These are phyloP conservation scores for Ursus arctos DNA, from an alignment of 2,113 vertebrate species.

Conservation along the genomic window DNA sequence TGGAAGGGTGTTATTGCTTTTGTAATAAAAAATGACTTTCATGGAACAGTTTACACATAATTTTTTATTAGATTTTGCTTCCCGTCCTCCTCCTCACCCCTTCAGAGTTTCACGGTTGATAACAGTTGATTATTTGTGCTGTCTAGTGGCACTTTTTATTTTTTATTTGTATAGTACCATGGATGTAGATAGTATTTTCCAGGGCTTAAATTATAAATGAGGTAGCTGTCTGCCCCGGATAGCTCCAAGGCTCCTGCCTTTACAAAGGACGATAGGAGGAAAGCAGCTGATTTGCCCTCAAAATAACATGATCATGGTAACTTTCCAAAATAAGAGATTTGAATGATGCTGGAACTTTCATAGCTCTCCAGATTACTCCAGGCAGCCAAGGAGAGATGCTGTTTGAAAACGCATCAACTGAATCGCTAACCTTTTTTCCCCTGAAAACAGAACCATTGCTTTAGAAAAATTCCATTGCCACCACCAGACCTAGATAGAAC, in stretches of 20 bases:
- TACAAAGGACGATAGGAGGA: constrained; percentile 41
- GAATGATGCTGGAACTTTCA: constrained; percentile 37
- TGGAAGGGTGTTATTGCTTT: constrained; percentile 85
- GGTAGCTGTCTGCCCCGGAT: constrained; percentile 17
- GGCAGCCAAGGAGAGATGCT: constrained; percentile 53
- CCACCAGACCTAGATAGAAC: constrained; percentile 43
- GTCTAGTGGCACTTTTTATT: constrained; percentile 53
- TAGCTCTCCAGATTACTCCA: constrained; percentile 59
- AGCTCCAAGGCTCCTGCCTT: constrained; percentile 52
- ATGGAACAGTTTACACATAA: constrained; percentile 85
- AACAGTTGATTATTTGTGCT: constrained; percentile 73
- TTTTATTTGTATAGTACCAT: constrained; percentile 64
- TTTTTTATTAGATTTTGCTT: constrained; percentile 78
- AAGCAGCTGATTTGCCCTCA: constrained; percentile 15
- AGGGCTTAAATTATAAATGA: constrained; percentile 72
- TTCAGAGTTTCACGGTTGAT: constrained; percentile 65
- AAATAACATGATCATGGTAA: constrained; percentile 32
- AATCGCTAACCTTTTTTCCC: constrained; percentile 32
- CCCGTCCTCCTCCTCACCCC: background rate
- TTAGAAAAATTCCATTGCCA: constrained; percentile 40
- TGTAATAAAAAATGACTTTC: constrained; percentile 85
- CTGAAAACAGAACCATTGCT: constrained; percentile 44
- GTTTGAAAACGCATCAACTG: constrained; percentile 68
- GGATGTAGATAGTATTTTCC: constrained; percentile 4
- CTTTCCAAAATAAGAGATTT: constrained; percentile 72